These are phyloP conservation scores for Orchestes rusci DNA, from an alignment of 2,888 invertebrate genomes.

Conservation along the genomic window DNA sequence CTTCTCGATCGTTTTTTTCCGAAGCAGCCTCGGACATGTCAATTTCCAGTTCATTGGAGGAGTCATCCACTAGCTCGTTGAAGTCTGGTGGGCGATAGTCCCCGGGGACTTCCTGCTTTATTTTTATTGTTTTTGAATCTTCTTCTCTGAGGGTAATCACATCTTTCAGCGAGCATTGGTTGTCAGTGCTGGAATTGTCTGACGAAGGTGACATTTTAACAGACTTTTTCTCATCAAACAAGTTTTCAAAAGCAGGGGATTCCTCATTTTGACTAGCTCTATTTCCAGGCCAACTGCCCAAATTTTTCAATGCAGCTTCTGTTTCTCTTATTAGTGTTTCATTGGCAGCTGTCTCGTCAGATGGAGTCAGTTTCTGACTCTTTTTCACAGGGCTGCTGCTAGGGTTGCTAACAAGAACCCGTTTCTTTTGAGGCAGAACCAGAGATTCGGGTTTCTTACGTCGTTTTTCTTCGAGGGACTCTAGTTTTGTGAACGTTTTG, in stretches of 20 bases:
- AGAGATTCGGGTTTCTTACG: slow-evolving; percentile 45
- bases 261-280: slow-evolving; percentile 65
- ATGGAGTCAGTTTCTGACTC: slow-evolving; percentile 43
- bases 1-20: slow-evolving; percentile 56
- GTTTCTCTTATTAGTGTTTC: slow-evolving; percentile 82
- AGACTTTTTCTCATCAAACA: slow-evolving; percentile 77
- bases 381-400: slow-evolving; percentile 40
- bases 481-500: slow-evolving; percentile 34
- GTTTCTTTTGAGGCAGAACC: slow-evolving; percentile 54
- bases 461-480: slow-evolving; percentile 42
- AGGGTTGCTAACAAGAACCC: slow-evolving; percentile 41
- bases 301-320: slow-evolving; percentile 76
- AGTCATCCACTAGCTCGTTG: slow-evolving; percentile 69
- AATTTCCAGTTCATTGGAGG: slow-evolving; percentile 68
- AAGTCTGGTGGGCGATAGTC: slow-evolving; percentile 68
- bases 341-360: slow-evolving; percentile 51
- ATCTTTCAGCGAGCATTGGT: slow-evolving; percentile 61
- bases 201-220: slow-evolving; percentile 59
- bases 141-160: slow-evolving; percentile 47
- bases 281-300: slow-evolving; percentile 78
- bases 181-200: slow-evolving; percentile 51
- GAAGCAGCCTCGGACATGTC: slow-evolving; percentile 66
- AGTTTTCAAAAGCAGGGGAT: slow-evolving; percentile 73
- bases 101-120: slow-evolving; percentile 41
- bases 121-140: slow-evolving; percentile 28